These are phyloP conservation scores for Cyclophora punctaria DNA, from an alignment of 2,888 invertebrate genomes.

Conservation along the genomic window DNA sequence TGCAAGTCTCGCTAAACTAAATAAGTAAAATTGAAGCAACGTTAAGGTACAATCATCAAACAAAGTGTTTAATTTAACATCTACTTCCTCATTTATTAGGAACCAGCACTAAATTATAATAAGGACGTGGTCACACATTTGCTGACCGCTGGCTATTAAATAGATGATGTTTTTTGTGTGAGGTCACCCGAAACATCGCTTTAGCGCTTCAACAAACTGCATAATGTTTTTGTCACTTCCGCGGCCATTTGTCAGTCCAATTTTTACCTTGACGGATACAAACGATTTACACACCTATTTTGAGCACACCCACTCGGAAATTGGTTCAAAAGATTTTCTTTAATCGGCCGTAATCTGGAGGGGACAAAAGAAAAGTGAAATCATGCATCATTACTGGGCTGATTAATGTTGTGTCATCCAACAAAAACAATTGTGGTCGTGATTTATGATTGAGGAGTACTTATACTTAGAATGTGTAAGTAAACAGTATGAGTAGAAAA, in stretches of 20 bases:
- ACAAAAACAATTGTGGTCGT: slow-evolving; percentile 31
- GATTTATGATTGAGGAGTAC: slow-evolving; percentile 23
- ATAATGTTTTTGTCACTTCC: slow-evolving; percentile 41
- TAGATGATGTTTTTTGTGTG: slow-evolving; percentile 29
- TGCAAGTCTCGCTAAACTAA: no score
- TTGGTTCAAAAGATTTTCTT: slow-evolving; percentile 32
- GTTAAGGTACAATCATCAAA: no score
- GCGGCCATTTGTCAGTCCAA: slow-evolving; percentile 35
- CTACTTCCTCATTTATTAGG: slow-evolving; percentile 11
- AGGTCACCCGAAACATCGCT: slow-evolving; percentile 35
- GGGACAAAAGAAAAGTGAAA: slow-evolving; percentile 46
- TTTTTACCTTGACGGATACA: slow-evolving; percentile 33
- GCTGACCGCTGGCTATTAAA: slow-evolving; percentile 23
- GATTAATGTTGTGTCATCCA: slow-evolving; percentile 39
- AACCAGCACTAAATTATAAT: slow-evolving; percentile 16
- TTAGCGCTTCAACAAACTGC: slow-evolving; percentile 36
- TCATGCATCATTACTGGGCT: slow-evolving; percentile 37
- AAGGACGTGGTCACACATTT: slow-evolving; percentile 17
- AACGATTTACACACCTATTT: slow-evolving; percentile 21
- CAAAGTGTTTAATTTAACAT: no score
- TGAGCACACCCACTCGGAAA: slow-evolving; percentile 36
- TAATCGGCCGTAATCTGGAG: slow-evolving; percentile 33
- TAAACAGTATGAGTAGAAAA: no score
- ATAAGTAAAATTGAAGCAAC: no score
- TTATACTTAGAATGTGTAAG: no score